Conservation (phyloP, 2,113 vertebrate genomes). For the Rhipidura dahli region DNA sequence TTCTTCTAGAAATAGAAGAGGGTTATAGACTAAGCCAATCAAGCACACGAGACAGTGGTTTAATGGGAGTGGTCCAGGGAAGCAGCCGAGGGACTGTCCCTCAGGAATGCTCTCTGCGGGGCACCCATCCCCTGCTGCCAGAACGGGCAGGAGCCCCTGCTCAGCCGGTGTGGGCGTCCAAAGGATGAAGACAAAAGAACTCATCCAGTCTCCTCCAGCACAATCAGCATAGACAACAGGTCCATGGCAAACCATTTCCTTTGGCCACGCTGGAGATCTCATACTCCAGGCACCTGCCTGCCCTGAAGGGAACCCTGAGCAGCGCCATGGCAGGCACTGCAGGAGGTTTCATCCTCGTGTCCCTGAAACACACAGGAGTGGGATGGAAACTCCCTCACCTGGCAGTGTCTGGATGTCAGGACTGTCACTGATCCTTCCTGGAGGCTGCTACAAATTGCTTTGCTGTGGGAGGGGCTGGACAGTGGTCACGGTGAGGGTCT, state of each 20-base stretch:
- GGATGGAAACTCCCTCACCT: not conserved
- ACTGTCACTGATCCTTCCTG: not conserved
- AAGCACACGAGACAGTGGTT: not conserved
- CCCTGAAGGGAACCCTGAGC: not conserved
- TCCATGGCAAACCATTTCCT: not conserved
- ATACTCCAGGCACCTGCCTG: not conserved
- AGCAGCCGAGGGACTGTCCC: not conserved
- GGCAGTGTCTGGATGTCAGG: rapidly evolving
- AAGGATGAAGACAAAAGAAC: not conserved
- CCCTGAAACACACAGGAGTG: rapidly evolving
- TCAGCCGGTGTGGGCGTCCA: not conserved
- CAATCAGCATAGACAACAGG: not conserved
- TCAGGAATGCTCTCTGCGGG: not conserved
- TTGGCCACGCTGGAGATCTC: not conserved
- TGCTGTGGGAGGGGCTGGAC: not conserved
- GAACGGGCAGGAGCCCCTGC: not conserved
- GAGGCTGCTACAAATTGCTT: not conserved
- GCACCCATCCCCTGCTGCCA: not conserved
- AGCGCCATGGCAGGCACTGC: not conserved
- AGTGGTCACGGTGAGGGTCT: rapidly evolving
- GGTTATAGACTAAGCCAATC: not conserved
- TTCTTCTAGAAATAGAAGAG: not conserved
- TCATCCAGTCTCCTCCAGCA: not conserved
- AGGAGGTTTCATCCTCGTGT: not conserved
- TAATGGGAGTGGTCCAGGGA: not conserved